Conservation (phyloP, 2,888 invertebrate species). For the Xestia c-nigrum region DNA sequence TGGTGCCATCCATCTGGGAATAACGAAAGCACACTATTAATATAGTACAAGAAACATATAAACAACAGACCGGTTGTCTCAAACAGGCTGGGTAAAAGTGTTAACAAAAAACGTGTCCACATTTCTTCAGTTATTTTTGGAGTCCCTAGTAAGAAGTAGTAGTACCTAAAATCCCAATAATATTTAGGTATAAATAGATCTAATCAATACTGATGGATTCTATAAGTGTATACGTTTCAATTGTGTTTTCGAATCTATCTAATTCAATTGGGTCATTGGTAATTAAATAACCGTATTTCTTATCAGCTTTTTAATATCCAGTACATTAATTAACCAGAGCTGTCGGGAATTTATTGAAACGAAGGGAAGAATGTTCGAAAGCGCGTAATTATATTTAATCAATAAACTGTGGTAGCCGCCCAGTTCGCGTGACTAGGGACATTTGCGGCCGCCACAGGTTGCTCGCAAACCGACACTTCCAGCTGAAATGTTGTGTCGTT, state of each 20-base stretch:
- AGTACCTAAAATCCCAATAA: background rate
- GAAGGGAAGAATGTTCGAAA: slow-evolving; percentile 29
- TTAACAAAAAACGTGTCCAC: no score
- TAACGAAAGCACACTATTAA: slow-evolving; percentile 32
- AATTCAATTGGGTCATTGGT: background rate
- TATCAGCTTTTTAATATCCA: background rate
- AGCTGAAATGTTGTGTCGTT: slow-evolving; percentile 51
- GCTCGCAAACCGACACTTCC: slow-evolving; percentile 65
- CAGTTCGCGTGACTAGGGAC: slow-evolving; percentile 80
- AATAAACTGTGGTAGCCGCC: slow-evolving; percentile 74
- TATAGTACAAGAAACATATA: background rate
- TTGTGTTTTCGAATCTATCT: background rate
- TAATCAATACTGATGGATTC: background rate
- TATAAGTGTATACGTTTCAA: background rate
- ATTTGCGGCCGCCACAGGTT: slow-evolving; percentile 76
- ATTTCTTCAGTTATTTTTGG: background rate
- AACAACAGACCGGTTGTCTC: background rate
- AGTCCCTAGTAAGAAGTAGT: background rate
- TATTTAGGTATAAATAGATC: background rate
- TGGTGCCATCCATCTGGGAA: slow-evolving; percentile 95
- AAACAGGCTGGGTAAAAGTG: background rate
- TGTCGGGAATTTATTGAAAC: slow-evolving; percentile 16
- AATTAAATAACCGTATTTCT: slow-evolving; percentile 4
- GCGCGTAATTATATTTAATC: slow-evolving; percentile 77
- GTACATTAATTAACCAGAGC: background rate